These are phyloP conservation scores for Desoria tigrina DNA, from an alignment of 2,888 invertebrate species.

Conservation along the genomic window DNA sequence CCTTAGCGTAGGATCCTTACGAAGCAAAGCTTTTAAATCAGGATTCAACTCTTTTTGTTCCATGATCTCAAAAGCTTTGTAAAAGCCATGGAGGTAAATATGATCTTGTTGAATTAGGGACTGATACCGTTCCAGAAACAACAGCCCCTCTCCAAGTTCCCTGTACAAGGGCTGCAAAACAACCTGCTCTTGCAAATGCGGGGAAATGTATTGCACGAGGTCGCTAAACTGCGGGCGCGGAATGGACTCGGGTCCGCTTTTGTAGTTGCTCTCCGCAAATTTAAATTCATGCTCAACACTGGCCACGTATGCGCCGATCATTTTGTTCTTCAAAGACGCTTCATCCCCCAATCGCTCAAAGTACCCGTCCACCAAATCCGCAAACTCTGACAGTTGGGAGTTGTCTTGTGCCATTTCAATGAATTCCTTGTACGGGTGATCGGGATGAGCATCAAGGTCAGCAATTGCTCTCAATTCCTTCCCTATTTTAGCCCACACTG, in stretches of 20 bases:
- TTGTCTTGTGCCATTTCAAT: too few relatives aligned
- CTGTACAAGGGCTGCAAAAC: background rate
- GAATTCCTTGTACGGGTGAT: constrained; percentile 9
- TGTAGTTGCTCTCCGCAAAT: constrained; percentile 7
- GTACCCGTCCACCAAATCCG: constrained; percentile 14
- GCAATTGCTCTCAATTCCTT: background rate
- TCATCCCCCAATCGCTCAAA: constrained; percentile 7
- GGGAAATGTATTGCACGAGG: too few relatives aligned
- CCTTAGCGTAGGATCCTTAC: constrained; percentile 5
- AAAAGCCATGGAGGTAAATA: constrained; percentile 15
- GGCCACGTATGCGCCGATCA: background rate
- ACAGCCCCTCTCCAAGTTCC: background rate
- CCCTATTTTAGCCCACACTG: constrained; percentile 16
- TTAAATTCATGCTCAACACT: constrained; percentile 1
- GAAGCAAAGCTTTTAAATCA: background rate
- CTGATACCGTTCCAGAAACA: constrained; percentile 6
- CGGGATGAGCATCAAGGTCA: background rate
- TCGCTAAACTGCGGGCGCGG: constrained; percentile 13
- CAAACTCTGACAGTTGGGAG: background rate
- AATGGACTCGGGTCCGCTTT: background rate
- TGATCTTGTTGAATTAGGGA: constrained; percentile 13
- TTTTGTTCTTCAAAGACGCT: background rate
- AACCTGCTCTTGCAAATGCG: background rate
- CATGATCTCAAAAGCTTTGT: constrained; percentile 17
- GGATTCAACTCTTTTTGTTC: constrained; percentile 14